These are phyloP conservation scores for Gila robusta DNA, from an alignment of 2,797 vertebrate genomes.

Conservation along the genomic window DNA sequence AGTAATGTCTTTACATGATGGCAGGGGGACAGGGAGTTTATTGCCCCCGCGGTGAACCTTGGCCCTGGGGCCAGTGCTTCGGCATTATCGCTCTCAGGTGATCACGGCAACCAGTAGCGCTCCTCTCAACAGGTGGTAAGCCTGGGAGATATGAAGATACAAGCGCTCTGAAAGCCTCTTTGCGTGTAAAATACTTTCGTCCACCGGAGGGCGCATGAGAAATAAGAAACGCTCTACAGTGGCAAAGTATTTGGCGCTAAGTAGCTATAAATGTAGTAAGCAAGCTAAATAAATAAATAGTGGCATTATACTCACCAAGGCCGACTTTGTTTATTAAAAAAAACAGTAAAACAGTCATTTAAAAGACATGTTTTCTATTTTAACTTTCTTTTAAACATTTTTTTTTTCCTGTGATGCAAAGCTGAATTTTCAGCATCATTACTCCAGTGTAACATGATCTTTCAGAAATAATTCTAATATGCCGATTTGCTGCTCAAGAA, in stretches of 20 bases:
- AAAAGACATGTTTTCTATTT: not conserved
- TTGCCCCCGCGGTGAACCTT: constrained; percentile 68
- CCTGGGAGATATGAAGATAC: constrained; percentile 34
- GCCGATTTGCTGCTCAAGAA: not conserved
- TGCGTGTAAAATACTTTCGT: not conserved
- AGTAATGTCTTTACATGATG: constrained; percentile 56
- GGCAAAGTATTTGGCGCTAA: too few species aligned
- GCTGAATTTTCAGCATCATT: not conserved
- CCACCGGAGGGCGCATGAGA: constrained; percentile 15
- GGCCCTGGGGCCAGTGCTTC: constrained; percentile 39
- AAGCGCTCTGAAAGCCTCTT: not conserved
- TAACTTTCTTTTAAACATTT: not conserved
- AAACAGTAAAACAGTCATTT: not conserved
- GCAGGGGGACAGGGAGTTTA: constrained; percentile 61
- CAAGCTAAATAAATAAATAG: not conserved
- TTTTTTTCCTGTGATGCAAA: not conserved
- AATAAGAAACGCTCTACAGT: not conserved
- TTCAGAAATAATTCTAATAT: not conserved
- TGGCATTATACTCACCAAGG: not conserved
- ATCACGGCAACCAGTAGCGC: constrained; percentile 55
- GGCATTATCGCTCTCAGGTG: constrained; percentile 59
- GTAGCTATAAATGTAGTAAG: not conserved
- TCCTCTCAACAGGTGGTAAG: constrained; percentile 57
- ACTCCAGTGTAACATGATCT: not conserved
- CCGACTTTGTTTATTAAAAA: too few species aligned